These are phyloP conservation scores for Acipenser ruthenus DNA, from an alignment of 2,797 vertebrate species.

Conservation along the genomic window DNA sequence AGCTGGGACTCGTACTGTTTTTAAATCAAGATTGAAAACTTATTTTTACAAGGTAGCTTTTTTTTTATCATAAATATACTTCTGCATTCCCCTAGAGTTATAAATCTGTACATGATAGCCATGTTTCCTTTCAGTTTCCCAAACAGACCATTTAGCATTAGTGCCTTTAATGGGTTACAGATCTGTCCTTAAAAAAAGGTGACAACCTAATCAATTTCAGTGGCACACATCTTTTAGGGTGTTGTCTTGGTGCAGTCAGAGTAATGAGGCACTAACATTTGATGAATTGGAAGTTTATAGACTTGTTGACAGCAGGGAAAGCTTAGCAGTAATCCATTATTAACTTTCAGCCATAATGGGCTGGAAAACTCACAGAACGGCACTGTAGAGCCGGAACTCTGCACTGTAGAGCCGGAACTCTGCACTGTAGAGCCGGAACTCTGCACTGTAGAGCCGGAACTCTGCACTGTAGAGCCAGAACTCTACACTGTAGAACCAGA, in stretches of 20 bases:
- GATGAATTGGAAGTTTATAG: constrained; percentile 3
- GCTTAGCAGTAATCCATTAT: constrained; percentile 2
- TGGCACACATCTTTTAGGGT: background rate
- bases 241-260: background rate
- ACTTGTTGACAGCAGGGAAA: background rate
- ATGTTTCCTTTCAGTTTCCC: background rate
- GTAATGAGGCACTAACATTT: background rate
- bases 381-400: no score
- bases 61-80: no score
- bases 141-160: constrained; percentile 11
- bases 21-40: no score
- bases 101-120: background rate
- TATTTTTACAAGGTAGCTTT: no score
- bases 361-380: background rate
- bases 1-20: no score
- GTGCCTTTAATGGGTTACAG: constrained; percentile 7
- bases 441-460: no score
- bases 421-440: no score
- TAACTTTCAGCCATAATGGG: background rate
- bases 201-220: constrained; percentile 17
- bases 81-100: background rate
- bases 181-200: background rate
- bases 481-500: no score
- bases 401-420: no score
- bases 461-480: no score